Base-by-base conservation (phyloP, 2,888 invertebrate species). In the Microctonus brassicae region DNA sequence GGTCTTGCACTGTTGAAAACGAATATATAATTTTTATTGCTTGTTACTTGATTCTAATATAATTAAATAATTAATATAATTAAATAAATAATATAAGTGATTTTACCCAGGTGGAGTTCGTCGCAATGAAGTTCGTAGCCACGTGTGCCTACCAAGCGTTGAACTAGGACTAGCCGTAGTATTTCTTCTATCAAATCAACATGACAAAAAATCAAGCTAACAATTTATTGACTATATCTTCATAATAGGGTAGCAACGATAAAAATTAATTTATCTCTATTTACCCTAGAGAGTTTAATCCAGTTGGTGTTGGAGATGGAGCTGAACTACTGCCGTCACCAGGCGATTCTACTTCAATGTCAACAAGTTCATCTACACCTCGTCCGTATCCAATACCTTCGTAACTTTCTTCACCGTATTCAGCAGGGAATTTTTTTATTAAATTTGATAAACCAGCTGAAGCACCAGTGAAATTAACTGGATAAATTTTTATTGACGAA, bases 71-170 rank as follows among this genome's bases (percentile, higher is more conserved):
- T 20, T 17, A 58, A 55, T 20, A 53, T 22, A 22, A 34, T 62
- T 34, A 34, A 1, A 52, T 36, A 34, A 26, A n/a, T 17, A 58
- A 55, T 20, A 53, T 22, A 22, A 34, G 22, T 67, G 63, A 70
- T 80, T 88, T 88, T 89, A 95, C 95, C 93, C 94, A 77, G 94
- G 92, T 73, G 94, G 93, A 60, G 94, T 94, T 85, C 95, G 90
- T 82, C 95, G 89, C 64, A 96, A 89, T 84, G 96, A 96, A 61
- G 95, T 95, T 81, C 96, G 90, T 57, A 95, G 91, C 95, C 96
- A 95, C 67, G 95, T 93, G 86, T 95, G 94, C 82, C 96, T 90
- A 81, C 93, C 93, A 78, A 94, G 90, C 47, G 88, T 90, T 76
- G 90, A 90, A 57, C 90, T 90, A 2, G 92, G 92, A 86, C 92